phyloP scores from a whole-genome alignment of 1,140 invertebrate species.

The Lysiphlebus fabarum region DNA sequence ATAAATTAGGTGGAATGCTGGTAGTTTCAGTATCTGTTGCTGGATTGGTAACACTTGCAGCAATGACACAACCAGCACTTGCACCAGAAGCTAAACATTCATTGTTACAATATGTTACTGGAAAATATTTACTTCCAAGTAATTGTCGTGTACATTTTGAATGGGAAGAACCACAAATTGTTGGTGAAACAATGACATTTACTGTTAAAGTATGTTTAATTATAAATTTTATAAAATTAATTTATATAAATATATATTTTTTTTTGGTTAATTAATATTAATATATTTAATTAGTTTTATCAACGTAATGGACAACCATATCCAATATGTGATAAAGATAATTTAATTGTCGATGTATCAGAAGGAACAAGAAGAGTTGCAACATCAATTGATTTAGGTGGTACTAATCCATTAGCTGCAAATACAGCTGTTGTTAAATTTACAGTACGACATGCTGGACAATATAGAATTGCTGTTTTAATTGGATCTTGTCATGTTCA shows the following conservation, averaged over 20 bases:
- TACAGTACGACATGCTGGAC: conserved; percentile 83
- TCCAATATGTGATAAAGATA: conserved; percentile 87
- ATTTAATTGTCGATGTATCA: conserved; percentile 79
- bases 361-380: conserved; percentile 80
- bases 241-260: not conserved
- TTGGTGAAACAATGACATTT: conserved; percentile 88
- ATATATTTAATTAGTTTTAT: conserved; percentile 66
- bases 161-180: conserved; percentile 82
- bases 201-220: conserved; percentile 64
- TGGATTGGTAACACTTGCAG: conserved; percentile 78
- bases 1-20: conserved; percentile 79
- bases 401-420: conserved; percentile 74
- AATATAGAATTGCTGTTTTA: conserved; percentile 82
- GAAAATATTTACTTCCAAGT: conserved; percentile 82
- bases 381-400: conserved; percentile 79
- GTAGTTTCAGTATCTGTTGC: conserved; percentile 81
- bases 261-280: not conserved
- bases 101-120: conserved; percentile 85
- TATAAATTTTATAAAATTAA: conserved; percentile 6
- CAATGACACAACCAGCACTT: conserved; percentile 81
- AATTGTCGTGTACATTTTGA: conserved; percentile 82
- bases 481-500: conserved; percentile 69
- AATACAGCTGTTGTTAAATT: conserved; percentile 87
- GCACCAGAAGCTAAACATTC: conserved; percentile 84
- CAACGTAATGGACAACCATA: conserved; percentile 90